Evolutionary conservation across 2,113 vertebrate genomes (phyloP).

Genomic region (Oncorhynchus keta): DNA sequence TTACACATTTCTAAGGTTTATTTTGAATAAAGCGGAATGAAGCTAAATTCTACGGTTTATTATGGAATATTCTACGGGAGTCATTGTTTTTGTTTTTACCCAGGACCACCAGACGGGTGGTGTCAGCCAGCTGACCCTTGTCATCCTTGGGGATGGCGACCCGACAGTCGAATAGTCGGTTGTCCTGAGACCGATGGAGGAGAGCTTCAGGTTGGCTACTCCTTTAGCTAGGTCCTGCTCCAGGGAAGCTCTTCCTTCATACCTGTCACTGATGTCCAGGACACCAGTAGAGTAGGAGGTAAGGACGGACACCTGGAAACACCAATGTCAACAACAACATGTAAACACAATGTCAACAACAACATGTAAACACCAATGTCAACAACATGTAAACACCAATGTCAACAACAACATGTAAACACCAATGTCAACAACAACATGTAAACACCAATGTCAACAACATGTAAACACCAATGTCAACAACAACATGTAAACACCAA

Average conservation of each 20-base stretch:
- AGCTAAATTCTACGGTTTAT: not conserved
- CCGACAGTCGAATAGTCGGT: slow-evolving; percentile 47
- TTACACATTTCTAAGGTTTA: not conserved
- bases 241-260: slow-evolving; percentile 15
- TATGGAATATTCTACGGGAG: not conserved
- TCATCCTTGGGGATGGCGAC: slow-evolving; percentile 28
- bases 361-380: too few species aligned
- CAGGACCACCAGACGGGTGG: slow-evolving; percentile 50
- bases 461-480: too few species aligned
- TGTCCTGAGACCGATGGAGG: slow-evolving; percentile 38
- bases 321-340: not conserved
- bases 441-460: not conserved
- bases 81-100: slow-evolving; percentile 43
- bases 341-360: too few species aligned
- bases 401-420: too few species aligned
- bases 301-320: slow-evolving; percentile 25
- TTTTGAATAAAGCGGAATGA: not conserved
- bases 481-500: not conserved
- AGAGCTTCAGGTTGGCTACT: slow-evolving; percentile 46
- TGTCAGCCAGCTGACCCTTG: not conserved
- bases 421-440: not conserved
- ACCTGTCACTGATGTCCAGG: fast-evolving
- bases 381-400: too few species aligned
- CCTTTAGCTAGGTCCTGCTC: not conserved
- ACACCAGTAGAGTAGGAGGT: fast-evolving